Evolutionary conservation across 2,888 invertebrate genomes (phyloP).

Genomic region (Stenichneumon culpator): DNA sequence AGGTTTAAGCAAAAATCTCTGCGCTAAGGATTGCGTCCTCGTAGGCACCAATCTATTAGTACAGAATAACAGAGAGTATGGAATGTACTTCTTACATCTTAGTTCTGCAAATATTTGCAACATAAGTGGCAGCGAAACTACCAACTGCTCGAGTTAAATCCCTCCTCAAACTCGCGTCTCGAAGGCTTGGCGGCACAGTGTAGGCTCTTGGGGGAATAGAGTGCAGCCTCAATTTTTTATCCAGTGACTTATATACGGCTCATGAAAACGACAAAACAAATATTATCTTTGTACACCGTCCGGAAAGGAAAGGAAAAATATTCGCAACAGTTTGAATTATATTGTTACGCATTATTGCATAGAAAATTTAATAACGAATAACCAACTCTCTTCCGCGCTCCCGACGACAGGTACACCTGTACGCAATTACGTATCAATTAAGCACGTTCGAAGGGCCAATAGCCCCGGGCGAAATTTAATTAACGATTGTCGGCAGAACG

Average conservation of each 20-base stretch:
- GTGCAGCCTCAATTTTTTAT: constrained; percentile 39
- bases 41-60: constrained; percentile 77
- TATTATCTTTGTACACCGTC: not conserved
- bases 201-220: constrained; percentile 25
- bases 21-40: constrained; percentile 2
- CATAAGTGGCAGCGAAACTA: constrained; percentile 68
- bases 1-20: constrained; percentile 9
- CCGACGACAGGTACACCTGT: constrained; percentile 60
- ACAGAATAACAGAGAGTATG: constrained; percentile 46
- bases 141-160: constrained; percentile 50
- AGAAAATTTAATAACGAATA: constrained; percentile 28
- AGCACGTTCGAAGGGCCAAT: constrained; percentile 63
- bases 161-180: constrained; percentile 52
- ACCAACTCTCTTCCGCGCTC: constrained; percentile 5
- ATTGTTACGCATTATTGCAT: not conserved
- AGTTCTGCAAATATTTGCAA: constrained; percentile 79
- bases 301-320: not conserved
- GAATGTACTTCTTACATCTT: constrained; percentile 51
- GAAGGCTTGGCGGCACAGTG: constrained; percentile 13
- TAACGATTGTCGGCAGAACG: constrained; percentile 61
- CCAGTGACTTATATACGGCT: constrained; percentile 14
- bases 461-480: constrained; percentile 61
- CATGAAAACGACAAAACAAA: constrained; percentile 14
- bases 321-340: not conserved
- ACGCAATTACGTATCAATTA: constrained; percentile 68